phyloP scores from a whole-genome alignment of 2,888 invertebrate genomes.

The Brenthis daphne region DNA sequence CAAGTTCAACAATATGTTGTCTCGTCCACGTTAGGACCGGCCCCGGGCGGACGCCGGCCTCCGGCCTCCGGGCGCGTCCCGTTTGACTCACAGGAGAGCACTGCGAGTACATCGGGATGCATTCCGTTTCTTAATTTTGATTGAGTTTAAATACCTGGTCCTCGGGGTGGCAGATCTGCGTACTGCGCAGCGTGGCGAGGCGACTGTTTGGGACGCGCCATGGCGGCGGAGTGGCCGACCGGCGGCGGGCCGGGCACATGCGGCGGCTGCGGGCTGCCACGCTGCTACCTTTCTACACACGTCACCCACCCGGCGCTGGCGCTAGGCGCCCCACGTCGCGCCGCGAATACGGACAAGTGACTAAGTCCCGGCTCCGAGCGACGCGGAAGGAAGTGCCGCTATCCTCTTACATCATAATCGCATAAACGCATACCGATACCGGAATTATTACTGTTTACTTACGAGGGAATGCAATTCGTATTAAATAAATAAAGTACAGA shows the following conservation, averaged over 20 bases:
- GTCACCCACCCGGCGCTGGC: slow-evolving; percentile 46
- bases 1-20: slow-evolving; percentile 33
- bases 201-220: slow-evolving; percentile 79
- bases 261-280: slow-evolving; percentile 43
- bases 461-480: background rate
- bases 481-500: too few species aligned
- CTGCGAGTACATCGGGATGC: background rate
- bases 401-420: slow-evolving; percentile 14
- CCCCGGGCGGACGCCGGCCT: background rate
- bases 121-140: slow-evolving; percentile 8
- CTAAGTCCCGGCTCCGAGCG: background rate
- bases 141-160: slow-evolving; percentile 65
- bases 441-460: slow-evolving; percentile 10
- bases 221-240: slow-evolving; percentile 72
- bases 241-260: slow-evolving; percentile 46
- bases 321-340: slow-evolving; percentile 53
- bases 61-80: background rate
- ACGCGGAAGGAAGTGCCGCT: slow-evolving; percentile 7
- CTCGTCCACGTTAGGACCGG: slow-evolving; percentile 32
- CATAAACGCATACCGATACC: slow-evolving; percentile 6
- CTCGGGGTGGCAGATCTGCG: slow-evolving; percentile 74
- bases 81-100: slow-evolving; percentile 28
- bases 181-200: slow-evolving; percentile 72
- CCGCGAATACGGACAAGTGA: slow-evolving; percentile 32
- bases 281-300: slow-evolving; percentile 47